Conservation (phyloP, 2,797 vertebrate species). For the Octomys mimax region DNA sequence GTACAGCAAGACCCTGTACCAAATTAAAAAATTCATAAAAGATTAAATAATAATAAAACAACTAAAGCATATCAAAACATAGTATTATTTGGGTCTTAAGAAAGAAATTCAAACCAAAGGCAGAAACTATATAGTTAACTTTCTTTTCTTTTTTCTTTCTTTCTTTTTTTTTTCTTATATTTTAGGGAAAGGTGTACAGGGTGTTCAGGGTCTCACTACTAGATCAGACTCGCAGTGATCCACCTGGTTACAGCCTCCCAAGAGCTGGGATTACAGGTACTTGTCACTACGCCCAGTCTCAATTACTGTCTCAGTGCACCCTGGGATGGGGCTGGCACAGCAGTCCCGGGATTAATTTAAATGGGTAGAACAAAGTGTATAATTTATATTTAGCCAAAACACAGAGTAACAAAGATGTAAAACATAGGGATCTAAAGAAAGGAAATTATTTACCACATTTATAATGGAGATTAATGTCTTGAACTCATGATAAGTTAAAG, state of each 20-base stretch:
- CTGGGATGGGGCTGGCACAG: no score
- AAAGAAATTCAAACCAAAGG: constrained; percentile 37
- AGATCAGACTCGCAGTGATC: no score
- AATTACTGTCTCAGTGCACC: no score
- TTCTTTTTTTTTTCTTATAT: no score
- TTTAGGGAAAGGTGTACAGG: no score
- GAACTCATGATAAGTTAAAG: constrained; percentile 7
- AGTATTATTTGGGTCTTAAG: neutral
- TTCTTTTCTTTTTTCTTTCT: no score
- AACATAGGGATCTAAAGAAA: neutral
- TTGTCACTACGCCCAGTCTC: no score
- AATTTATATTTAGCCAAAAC: constrained; percentile 8
- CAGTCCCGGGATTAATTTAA: neutral
- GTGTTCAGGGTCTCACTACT: no score
- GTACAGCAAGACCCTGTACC: no score
- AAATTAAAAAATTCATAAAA: no score
- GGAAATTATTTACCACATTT: constrained; percentile 7
- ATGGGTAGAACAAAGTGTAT: neutral
- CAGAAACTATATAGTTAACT: constrained; percentile 24
- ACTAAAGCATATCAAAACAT: neutral
- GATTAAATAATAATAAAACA: neutral
- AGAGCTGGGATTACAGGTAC: no score
- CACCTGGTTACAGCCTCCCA: no score
- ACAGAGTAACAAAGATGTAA: neutral
- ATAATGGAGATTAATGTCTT: neutral